These are phyloP conservation scores for Poeciliopsis turneri DNA, from an alignment of 2,797 vertebrate genomes.

Conservation along the genomic window DNA sequence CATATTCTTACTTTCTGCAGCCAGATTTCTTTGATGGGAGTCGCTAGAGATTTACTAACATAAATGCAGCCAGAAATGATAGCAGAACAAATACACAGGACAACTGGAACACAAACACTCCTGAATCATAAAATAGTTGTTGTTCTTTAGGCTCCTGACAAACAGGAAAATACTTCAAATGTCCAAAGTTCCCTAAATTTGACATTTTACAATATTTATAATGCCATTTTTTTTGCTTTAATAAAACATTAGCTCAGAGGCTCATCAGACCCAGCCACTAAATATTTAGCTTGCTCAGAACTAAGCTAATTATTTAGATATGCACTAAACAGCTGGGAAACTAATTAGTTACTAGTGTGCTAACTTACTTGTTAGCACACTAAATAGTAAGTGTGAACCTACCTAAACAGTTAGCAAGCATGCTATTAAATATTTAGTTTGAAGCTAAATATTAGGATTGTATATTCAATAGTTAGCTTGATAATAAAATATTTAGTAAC, in stretches of 20 bases:
- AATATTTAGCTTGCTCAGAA: background rate
- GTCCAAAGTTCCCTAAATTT: background rate
- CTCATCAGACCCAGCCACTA: background rate
- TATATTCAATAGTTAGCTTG: no score
- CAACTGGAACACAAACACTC: background rate
- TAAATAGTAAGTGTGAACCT: no score
- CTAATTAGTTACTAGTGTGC: no score
- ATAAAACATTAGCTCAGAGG: background rate
- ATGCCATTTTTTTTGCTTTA: background rate
- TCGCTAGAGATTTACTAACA: background rate
- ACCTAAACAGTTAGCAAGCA: no score
- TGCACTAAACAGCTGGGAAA: no score
- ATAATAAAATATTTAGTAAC: no score
- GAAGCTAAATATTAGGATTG: background rate
- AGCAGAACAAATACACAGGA: background rate
- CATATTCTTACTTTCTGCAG: background rate
- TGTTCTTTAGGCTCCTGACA: background rate
- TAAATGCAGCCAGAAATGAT: background rate
- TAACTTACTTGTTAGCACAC: no score
- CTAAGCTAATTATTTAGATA: no score
- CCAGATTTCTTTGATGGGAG: background rate
- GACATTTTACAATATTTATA: background rate
- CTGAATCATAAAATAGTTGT: background rate
- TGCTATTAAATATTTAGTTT: background rate
- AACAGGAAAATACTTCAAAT: background rate